Conservation (phyloP, 2,888 invertebrate genomes). For the Vanessa cardui region DNA sequence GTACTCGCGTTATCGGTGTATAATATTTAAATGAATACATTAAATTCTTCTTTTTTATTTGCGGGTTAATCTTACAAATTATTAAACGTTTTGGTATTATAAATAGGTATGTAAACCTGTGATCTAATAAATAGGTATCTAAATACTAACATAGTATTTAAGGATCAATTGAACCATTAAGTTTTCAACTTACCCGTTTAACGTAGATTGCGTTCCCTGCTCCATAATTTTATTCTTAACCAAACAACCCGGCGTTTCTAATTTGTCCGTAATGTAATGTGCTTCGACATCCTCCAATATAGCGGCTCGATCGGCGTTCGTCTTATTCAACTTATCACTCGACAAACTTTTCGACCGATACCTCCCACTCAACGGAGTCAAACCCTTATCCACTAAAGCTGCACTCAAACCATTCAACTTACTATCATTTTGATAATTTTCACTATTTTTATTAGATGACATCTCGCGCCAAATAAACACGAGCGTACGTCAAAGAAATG, state of each 20-base stretch:
- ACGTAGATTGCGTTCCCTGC: slow-evolving; percentile 51
- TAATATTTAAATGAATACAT: too few relatives aligned
- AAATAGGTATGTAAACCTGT: background rate
- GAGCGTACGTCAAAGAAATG: slow-evolving; percentile 37
- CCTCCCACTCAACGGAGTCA: slow-evolving; percentile 65
- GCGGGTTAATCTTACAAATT: too few relatives aligned
- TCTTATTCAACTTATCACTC: slow-evolving; percentile 77
- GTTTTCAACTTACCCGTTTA: slow-evolving; percentile 60
- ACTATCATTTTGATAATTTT: slow-evolving; percentile 67
- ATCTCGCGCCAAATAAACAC: slow-evolving; percentile 52
- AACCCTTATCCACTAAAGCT: slow-evolving; percentile 64
- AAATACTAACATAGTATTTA: background rate
- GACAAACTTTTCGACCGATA: slow-evolving; percentile 77
- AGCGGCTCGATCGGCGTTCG: slow-evolving; percentile 72
- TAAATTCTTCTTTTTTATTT: too few relatives aligned
- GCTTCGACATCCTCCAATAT: slow-evolving; percentile 75
- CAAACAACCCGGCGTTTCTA: slow-evolving; percentile 75
- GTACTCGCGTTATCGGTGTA: too few relatives aligned
- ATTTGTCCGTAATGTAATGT: slow-evolving; percentile 67
- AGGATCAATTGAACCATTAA: background rate
- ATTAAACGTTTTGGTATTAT: too few relatives aligned
- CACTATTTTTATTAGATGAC: slow-evolving; percentile 72
- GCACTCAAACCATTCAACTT: slow-evolving; percentile 71
- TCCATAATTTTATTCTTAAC: slow-evolving; percentile 64
- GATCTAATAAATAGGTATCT: background rate